Base-by-base conservation (phyloP, 2,888 invertebrate genomes). In the Drosophila leonis region DNA sequence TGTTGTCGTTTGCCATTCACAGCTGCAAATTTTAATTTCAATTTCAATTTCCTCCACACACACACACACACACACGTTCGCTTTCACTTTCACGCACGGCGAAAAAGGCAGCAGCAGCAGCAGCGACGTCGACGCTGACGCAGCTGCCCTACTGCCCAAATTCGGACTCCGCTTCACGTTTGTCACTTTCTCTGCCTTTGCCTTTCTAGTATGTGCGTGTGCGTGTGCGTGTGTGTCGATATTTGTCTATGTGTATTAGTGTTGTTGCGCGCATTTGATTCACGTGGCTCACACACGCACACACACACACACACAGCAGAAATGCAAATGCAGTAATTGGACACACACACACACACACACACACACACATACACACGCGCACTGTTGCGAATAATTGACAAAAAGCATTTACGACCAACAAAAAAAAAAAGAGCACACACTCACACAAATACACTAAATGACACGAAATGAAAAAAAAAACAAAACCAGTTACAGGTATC, bases 221-320 rank as follows among this genome's bases (percentile, higher is more conserved):
- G 24, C 52, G 35, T 37, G 31, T 49, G 49, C 27, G n/a, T 54
- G 37, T 54, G 37, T 51, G 35, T 62, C 48, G 48, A 46, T 27
- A 33, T 54, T 29, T 54, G 49, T 65, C 35, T 62, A 31, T 62
- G 61, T 62, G 56, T 63, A 33, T 57, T 60, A 27, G 59, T 74
- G 48, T 75, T 88, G 83, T 83, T 86, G 83, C 78, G 83, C 83
- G 83, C 87, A 63, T 83, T 88, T 74, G 85, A 72, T 87, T 84
- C 84, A 84, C 84, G 84, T 84, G 84, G 90, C 84, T 67, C 76
- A 77, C 76, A 49, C 75, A 80, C 73, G 66, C 69, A 60, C 67
- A 35, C 65, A 46, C 31, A 29, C 15, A 27, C 56, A 65, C 60
- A 59, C 60, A 46, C 12, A 35, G 31, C 46, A 44, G 27, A 18